Percentiles rank a stretch among this genome's conserved stretches.
Conservation (phyloP, 2,797 vertebrate species). For the Poecile montanus region DNA sequence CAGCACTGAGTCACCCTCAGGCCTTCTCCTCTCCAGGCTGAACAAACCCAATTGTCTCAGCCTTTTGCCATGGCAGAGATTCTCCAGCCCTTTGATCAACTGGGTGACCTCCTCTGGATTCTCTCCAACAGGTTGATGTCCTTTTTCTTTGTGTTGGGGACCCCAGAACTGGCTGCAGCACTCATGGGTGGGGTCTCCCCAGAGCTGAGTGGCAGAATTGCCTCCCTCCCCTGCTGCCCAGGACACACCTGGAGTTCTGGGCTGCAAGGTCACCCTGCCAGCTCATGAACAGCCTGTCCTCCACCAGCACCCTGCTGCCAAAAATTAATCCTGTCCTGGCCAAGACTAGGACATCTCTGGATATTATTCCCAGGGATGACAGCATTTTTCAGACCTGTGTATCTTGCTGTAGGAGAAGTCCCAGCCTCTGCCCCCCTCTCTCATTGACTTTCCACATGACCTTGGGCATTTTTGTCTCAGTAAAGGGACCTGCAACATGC, state of each 20-base stretch:
- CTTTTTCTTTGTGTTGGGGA: too few relatives aligned
- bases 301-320: background rate
- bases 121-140: rapidly evolving
- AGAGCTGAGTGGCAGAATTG: background rate
- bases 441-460: rapidly evolving
- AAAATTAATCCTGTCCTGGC: background rate
- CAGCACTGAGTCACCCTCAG: background rate
- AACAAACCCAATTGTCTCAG: background rate
- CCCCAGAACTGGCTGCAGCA: background rate
- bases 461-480: background rate
- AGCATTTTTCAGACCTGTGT: background rate
- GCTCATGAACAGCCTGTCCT: background rate
- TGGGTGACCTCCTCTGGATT: background rate
- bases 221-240: background rate
- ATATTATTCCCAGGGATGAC: background rate
- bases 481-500: background rate
- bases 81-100: background rate
- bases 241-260: rapidly evolving
- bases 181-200: background rate
- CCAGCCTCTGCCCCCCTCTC: background rate
- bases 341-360: background rate
- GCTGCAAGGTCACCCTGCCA: background rate
- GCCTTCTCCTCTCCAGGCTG: background rate
- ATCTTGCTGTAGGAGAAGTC: background rate
- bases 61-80: background rate